phyloP scores from a whole-genome alignment of 2,113 vertebrate species.

The Plecturocebus donacophilus region DNA sequence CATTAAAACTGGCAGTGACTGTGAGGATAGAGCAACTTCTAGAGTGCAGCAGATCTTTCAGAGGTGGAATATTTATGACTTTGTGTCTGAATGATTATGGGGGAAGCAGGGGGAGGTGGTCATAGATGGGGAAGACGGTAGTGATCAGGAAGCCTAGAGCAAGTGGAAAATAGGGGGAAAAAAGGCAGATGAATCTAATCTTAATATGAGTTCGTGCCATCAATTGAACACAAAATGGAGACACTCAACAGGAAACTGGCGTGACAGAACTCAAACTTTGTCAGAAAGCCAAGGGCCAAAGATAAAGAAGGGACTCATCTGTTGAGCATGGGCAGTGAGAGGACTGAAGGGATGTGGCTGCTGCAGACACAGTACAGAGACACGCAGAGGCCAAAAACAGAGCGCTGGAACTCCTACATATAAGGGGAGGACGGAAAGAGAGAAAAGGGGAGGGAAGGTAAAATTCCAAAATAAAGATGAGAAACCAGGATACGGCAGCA shows the following conservation, averaged over 20 bases:
- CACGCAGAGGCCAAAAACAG: not conserved
- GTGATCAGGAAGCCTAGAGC: not conserved
- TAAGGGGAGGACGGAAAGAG: not conserved
- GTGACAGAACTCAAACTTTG: not conserved
- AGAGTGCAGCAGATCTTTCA: not conserved
- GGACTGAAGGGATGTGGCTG: no score
- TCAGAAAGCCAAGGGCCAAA: not conserved
- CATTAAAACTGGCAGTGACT: not conserved
- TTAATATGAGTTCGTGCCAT: not conserved
- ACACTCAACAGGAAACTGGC: not conserved
- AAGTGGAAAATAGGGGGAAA: not conserved
- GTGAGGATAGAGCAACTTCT: not conserved
- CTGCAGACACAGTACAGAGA: not conserved
- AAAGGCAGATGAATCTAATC: not conserved
- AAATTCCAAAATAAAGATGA: not conserved
- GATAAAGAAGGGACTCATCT: not conserved
- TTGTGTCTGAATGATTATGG: not conserved
- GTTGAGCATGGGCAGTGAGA: no score
- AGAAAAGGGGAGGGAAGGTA: not conserved
- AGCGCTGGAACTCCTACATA: not conserved
- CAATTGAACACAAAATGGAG: not conserved
- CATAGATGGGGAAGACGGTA: not conserved
- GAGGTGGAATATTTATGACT: not conserved
- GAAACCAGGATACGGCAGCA: not conserved
- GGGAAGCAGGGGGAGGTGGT: not conserved